Percentiles rank a stretch among this genome's conserved stretches.
phyloP scores from a whole-genome alignment of 2,888 invertebrate genomes.

The Aleiodes alternator region DNA sequence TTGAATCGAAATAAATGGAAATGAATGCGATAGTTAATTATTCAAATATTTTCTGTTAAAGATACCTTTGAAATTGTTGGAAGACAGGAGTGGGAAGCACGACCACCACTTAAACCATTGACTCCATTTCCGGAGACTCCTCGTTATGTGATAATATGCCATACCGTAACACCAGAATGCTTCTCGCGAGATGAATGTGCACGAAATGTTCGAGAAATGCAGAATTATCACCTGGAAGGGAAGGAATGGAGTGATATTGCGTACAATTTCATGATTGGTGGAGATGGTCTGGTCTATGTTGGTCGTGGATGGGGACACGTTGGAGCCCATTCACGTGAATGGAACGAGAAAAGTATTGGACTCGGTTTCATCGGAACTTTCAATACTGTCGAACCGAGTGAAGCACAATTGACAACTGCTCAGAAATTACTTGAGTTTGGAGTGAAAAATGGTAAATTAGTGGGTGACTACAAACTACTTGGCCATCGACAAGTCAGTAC shows the following conservation, averaged over 20 bases:
- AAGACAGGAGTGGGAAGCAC: slow-evolving; percentile 28
- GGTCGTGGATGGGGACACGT: slow-evolving; percentile 79
- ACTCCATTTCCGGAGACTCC: background rate
- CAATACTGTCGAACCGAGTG: background rate
- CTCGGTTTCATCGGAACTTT: slow-evolving; percentile 41
- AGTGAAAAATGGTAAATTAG: slow-evolving; percentile 31
- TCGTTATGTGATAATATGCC: slow-evolving; percentile 43
- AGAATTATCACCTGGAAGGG: slow-evolving; percentile 1
- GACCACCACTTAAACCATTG: background rate
- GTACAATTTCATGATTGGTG: slow-evolving; percentile 78
- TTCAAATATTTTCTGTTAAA: background rate
- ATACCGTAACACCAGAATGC: slow-evolving; percentile 39
- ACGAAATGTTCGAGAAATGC: slow-evolving; percentile 2
- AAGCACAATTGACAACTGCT: slow-evolving; percentile 31
- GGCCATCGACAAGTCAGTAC: slow-evolving; percentile 61
- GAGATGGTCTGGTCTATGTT: slow-evolving; percentile 80
- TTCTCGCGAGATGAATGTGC: slow-evolving; percentile 12
- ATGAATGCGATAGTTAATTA: background rate
- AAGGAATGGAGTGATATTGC: slow-evolving; percentile 21
- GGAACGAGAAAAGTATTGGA: slow-evolving; percentile 71
- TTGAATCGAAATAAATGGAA: no score
- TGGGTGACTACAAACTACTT: slow-evolving; percentile 31
- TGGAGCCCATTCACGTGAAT: slow-evolving; percentile 78
- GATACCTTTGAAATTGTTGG: slow-evolving; percentile 9
- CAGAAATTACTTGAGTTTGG: slow-evolving; percentile 37